Base-by-base conservation (phyloP, 2,797 vertebrate genomes). In the Malacoraja senta region DNA sequence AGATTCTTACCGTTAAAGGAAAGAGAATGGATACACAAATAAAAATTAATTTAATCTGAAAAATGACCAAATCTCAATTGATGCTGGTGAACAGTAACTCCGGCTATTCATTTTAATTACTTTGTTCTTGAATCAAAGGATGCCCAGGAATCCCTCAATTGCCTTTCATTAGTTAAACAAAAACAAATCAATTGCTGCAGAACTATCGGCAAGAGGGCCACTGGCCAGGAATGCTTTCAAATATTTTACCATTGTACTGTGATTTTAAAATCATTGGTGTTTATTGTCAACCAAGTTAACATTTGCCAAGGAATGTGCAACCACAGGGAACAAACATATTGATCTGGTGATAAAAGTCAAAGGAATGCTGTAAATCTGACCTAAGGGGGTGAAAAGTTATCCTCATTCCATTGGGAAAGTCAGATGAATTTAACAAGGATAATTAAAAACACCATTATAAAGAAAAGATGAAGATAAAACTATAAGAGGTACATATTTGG, bases 291-390 rank as follows among this genome's bases (percentile, higher is more conserved):
- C 63, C 65, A 91, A 91, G 68, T 65, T 35, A 38, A 71, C 13
- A 38, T 72, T 44, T 91, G 19, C 71, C 32, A 35, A 26, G 68
- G 90, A 21, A 44, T 91, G 90, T 91, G 90, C 44, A 74, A 26
- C 71, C 90, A 91, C 1, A 24, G 90, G 32, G 90, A 72, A 74
- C 38, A 74, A 91, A 74, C 65, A 38, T 26, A n/a, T 91, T 91
- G 88, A 72, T 7, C 88, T 15, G 35, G 68, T 44, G 71, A 86
- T 65, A n/a, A 86, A 86, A 61, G 29, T 32, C 3, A 29, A 86
- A 61, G 26, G 29, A 63, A 29, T 86, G 38, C 38, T 72, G 65
- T 19, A 72, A 72, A 38, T 71, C 35, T 44, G 35, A 72, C 35
- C 88, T n/a, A 6, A 26, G 83, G 83, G 21, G 13, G 26, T 29